A percentile compares a stretch with the other conserved stretches of the same genome.
Conservation (phyloP, 1,140 invertebrate species). For the Pteromalus puparum region DNA sequence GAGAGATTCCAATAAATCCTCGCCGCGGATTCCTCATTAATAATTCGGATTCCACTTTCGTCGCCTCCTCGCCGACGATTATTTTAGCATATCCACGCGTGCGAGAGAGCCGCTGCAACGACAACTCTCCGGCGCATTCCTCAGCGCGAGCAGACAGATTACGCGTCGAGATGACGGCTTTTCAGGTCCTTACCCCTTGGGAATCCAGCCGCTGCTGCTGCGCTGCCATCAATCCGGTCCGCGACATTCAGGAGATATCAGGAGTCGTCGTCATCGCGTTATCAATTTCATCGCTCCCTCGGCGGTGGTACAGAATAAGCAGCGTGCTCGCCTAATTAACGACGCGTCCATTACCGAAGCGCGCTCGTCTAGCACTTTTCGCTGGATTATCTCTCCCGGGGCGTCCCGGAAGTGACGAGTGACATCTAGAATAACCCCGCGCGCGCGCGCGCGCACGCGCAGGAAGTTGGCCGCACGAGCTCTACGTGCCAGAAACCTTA, state of each 20-base stretch:
- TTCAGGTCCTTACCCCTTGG: not conserved
- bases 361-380: not conserved
- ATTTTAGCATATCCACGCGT: not conserved
- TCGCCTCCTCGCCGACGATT: not conserved
- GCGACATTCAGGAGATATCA: constrained; percentile 17
- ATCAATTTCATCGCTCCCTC: constrained; percentile 7
- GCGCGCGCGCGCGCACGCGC: too few species aligned
- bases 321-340: constrained; percentile 50
- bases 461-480: constrained; percentile 60
- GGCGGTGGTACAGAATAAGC: not conserved
- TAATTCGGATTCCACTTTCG: not conserved
- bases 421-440: constrained; percentile 66
- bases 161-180: not conserved
- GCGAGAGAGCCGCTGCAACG: too few species aligned
- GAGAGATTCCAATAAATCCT: too few species aligned
- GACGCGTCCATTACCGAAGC: constrained; percentile 7
- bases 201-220: not conserved
- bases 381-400: not conserved
- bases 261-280: not conserved
- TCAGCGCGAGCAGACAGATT: not conserved
- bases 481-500: constrained; percentile 66
- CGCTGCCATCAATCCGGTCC: not conserved
- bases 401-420: constrained; percentile 63
- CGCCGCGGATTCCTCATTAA: not conserved
- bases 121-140: not conserved